Conservation (phyloP, 1,140 invertebrate genomes). For the Cotesia chilonis region DNA sequence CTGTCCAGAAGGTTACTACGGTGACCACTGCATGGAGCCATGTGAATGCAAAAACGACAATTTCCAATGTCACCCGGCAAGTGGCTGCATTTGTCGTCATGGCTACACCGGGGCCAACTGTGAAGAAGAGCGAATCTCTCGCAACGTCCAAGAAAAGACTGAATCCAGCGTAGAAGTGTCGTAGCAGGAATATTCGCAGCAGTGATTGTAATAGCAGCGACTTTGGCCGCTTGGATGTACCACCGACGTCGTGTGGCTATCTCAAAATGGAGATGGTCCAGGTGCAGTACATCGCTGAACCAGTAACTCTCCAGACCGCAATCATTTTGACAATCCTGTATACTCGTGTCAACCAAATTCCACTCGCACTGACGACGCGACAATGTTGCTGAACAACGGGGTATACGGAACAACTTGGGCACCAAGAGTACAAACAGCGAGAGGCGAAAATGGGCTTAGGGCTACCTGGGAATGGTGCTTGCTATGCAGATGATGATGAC, state of each 20-base stretch:
- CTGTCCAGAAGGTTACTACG: slow-evolving; percentile 90
- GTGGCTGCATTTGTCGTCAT: slow-evolving; percentile 83
- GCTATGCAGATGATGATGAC: slow-evolving; percentile 58
- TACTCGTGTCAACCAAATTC: slow-evolving; percentile 76
- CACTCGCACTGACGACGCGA: slow-evolving; percentile 38
- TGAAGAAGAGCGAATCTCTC: slow-evolving; percentile 59
- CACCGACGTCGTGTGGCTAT: slow-evolving; percentile 78
- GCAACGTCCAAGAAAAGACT: slow-evolving; percentile 56
- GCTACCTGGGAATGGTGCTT: too few relatives aligned
- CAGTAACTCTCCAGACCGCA: slow-evolving; percentile 76
- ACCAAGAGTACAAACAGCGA: slow-evolving; percentile 65
- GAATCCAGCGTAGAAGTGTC: slow-evolving; percentile 65
- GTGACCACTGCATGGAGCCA: slow-evolving; percentile 84
- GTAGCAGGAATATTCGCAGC: slow-evolving; percentile 74
- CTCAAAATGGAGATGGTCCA: slow-evolving; percentile 87
- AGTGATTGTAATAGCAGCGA: slow-evolving; percentile 73
- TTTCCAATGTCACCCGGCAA: slow-evolving; percentile 81
- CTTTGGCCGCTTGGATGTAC: slow-evolving; percentile 75
- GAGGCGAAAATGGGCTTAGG: slow-evolving; percentile 50
- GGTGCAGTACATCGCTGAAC: slow-evolving; percentile 86
- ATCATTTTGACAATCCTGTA: slow-evolving; percentile 93
- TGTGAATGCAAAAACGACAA: slow-evolving; percentile 78
- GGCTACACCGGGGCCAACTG: slow-evolving; percentile 75
- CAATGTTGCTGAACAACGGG: slow-evolving; percentile 68
- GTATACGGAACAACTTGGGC: slow-evolving; percentile 75